These are phyloP conservation scores for Prunella himalayana DNA, from an alignment of 2,113 vertebrate species.

Conservation along the genomic window DNA sequence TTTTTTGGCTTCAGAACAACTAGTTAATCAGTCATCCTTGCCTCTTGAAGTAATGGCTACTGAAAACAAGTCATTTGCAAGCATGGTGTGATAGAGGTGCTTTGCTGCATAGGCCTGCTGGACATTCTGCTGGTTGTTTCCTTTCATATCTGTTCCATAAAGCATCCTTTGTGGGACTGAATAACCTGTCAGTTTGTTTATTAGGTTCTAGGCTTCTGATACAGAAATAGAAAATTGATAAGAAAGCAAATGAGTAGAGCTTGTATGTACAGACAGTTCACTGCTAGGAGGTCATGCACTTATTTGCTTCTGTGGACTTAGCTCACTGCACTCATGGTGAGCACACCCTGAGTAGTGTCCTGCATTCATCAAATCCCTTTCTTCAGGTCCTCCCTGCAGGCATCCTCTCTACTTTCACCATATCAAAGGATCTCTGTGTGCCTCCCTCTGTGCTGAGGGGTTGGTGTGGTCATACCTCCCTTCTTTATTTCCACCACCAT, in stretches of 20 bases:
- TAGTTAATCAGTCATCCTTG: neutral
- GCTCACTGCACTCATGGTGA: neutral
- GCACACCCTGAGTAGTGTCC: neutral
- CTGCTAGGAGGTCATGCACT: neutral
- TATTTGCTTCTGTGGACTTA: neutral
- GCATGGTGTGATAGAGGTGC: accelerated
- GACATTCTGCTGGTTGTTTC: neutral
- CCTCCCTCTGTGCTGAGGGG: neutral
- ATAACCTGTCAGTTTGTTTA: neutral
- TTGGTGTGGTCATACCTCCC: neutral
- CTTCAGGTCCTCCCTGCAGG: neutral
- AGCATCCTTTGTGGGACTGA: neutral
- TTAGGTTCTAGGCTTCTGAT: neutral
- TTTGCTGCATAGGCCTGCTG: neutral
- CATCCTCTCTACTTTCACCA: neutral
- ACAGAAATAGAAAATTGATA: neutral
- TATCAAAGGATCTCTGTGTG: neutral
- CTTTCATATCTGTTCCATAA: neutral
- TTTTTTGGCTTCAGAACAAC: neutral
- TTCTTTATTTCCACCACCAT: neutral
- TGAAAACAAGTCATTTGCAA: neutral
- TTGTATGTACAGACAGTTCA: neutral
- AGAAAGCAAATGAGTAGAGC: neutral
- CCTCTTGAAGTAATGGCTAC: neutral
- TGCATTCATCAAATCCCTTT: neutral